These are phyloP conservation scores for Hemicordylus capensis DNA, from an alignment of 2,113 vertebrate species.

Conservation along the genomic window DNA sequence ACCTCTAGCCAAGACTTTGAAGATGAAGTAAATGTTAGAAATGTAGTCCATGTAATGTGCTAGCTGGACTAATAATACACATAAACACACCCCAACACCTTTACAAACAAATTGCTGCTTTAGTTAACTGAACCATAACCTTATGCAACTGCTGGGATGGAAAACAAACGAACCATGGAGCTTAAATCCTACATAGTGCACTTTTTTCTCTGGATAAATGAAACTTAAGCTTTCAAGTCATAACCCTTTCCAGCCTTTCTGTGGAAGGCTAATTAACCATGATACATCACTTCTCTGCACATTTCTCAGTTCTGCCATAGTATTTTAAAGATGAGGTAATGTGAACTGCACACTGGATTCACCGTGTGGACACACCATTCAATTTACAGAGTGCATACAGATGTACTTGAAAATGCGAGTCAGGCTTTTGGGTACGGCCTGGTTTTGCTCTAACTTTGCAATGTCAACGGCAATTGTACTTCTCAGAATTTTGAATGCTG, in stretches of 20 bases:
- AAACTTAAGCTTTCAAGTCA: not conserved
- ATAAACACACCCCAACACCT: not conserved
- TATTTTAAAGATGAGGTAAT: not conserved
- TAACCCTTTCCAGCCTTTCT: not conserved
- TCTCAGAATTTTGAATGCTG: not conserved
- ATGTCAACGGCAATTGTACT: not conserved
- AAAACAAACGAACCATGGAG: not conserved
- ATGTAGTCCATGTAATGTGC: not conserved
- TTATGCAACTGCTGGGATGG: not conserved
- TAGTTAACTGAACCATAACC: not conserved
- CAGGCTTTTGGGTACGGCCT: not conserved
- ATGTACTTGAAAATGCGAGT: not conserved
- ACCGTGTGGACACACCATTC: not conserved
- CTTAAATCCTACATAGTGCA: not conserved
- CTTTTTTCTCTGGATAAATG: constrained; percentile 10
- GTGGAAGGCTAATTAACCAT: not conserved
- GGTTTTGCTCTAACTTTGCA: not conserved
- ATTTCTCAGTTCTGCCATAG: not conserved
- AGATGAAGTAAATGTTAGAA: constrained; percentile 12
- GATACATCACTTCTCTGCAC: not conserved
- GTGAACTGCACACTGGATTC: not conserved
- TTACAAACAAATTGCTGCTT: not conserved
- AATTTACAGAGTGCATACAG: not conserved
- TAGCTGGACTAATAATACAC: not conserved
- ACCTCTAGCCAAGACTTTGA: constrained; percentile 7